Evolutionary conservation across 2,888 invertebrate genomes (phyloP).

Genomic region (Xestoiulus laeticollis): DNA sequence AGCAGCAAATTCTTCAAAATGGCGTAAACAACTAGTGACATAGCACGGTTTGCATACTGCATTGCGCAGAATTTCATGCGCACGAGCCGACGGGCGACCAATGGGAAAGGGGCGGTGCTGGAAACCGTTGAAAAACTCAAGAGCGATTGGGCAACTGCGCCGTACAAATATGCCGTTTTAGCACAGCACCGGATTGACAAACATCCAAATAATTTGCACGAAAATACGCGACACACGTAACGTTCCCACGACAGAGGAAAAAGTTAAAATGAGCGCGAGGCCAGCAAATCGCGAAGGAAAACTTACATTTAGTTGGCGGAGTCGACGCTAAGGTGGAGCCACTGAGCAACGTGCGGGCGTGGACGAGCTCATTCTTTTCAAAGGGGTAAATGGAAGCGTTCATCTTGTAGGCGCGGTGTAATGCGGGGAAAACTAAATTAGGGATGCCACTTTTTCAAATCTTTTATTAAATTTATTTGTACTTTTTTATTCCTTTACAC

Average conservation of each 20-base stretch:
- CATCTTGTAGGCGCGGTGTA: too few relatives aligned
- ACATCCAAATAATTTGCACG: background rate
- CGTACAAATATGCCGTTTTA: background rate
- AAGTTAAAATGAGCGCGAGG: background rate
- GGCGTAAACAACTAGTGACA: constrained; percentile 55
- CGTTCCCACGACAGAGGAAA: background rate
- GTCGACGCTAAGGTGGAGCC: background rate
- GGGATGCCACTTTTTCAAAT: too few relatives aligned
- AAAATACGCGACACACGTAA: background rate
- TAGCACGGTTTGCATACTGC: constrained; percentile 56
- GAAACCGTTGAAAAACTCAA: background rate
- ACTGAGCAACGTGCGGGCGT: background rate
- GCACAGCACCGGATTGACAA: background rate
- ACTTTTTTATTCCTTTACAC: too few relatives aligned
- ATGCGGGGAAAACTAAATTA: too few relatives aligned
- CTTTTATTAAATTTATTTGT: too few relatives aligned
- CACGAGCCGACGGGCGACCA: constrained; percentile 5
- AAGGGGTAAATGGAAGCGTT: too few relatives aligned
- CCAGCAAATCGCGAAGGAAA: background rate
- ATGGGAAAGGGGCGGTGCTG: constrained; percentile 17
- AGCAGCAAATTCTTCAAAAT: constrained; percentile 54
- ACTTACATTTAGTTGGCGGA: background rate
- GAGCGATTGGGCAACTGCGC: background rate
- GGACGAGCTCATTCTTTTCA: background rate
- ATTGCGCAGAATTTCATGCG: constrained; percentile 57